Percentiles rank a stretch among this genome's conserved stretches.
Conservation (phyloP, 2,113 vertebrate species). For the Paraplagusia blochii region DNA sequence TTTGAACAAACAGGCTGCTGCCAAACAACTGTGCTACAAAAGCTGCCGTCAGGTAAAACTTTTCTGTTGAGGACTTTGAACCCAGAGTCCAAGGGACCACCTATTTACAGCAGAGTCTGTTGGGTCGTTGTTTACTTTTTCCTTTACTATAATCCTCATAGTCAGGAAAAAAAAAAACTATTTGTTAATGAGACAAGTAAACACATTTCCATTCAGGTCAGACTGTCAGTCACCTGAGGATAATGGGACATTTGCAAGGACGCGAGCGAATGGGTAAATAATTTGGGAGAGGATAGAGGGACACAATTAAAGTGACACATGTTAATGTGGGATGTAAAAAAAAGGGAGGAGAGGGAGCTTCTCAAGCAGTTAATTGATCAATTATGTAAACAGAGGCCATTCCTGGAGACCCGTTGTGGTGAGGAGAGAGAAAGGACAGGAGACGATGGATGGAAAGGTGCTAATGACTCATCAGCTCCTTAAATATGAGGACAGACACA, state of each 20-base stretch:
- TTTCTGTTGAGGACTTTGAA: slow-evolving; percentile 4
- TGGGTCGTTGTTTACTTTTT: not conserved
- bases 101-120: not conserved
- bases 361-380: slow-evolving; percentile 71
- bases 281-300: slow-evolving; percentile 61
- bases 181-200: slow-evolving; percentile 20
- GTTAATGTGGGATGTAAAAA: slow-evolving; percentile 65
- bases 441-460: slow-evolving; percentile 49
- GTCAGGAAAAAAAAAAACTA: slow-evolving; percentile 8
- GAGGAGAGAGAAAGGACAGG: slow-evolving; percentile 32
- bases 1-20: not conserved
- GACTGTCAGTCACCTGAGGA: slow-evolving; percentile 45
- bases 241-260: slow-evolving; percentile 46
- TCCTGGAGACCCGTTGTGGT: slow-evolving; percentile 27
- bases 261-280: slow-evolving; percentile 64
- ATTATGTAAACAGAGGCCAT: slow-evolving; percentile 68
- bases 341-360: slow-evolving; percentile 44
- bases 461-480: slow-evolving; percentile 57
- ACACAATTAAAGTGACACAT: slow-evolving; percentile 67
- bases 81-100: not conserved
- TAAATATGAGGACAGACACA: slow-evolving; percentile 40
- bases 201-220: slow-evolving; percentile 52
- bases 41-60: not conserved
- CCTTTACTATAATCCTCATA: not conserved
- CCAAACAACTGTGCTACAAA: slow-evolving; percentile 12